A percentile compares a stretch with the other conserved stretches of the same genome.
These are phyloP conservation scores for Gadopsis bispinosus DNA, from an alignment of 2,797 vertebrate species.

Conservation along the genomic window DNA sequence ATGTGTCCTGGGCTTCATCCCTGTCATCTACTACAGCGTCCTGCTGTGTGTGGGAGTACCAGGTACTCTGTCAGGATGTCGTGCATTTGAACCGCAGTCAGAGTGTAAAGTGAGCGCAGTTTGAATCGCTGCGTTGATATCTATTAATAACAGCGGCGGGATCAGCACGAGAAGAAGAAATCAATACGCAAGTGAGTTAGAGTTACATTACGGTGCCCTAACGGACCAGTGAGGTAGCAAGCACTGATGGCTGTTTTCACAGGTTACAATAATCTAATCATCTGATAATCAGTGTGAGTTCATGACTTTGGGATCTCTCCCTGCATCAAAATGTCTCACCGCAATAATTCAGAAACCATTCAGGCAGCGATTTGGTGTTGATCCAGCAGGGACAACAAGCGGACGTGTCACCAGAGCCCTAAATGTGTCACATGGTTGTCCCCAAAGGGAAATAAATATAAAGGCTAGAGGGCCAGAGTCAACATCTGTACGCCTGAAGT, in stretches of 20 bases:
- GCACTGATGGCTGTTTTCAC: conserved; percentile 13
- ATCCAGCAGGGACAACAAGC: conserved; percentile 26
- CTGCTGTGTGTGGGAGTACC: conserved; percentile 93
- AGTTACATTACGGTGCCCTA: not conserved
- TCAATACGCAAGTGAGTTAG: conserved; percentile 39
- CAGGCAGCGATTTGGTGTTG: conserved; percentile 21
- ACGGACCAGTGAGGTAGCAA: conserved; percentile 1
- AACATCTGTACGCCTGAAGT: conserved; percentile 7
- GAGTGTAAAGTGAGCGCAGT: not conserved
- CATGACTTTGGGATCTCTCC: not conserved
- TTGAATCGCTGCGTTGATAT: not conserved
- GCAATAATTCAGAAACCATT: not conserved
- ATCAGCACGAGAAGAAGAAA: conserved; percentile 14
- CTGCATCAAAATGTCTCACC: not conserved
- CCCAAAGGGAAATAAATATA: conserved; percentile 37
- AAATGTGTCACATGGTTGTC: not conserved
- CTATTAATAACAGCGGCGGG: conserved; percentile 19
- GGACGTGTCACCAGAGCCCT: conserved; percentile 12
- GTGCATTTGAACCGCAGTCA: not conserved
- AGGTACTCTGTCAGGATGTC: conserved; percentile 77
- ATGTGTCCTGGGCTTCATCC: conserved; percentile 88
- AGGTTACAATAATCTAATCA: conserved; percentile 5
- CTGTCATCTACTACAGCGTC: conserved; percentile 91
- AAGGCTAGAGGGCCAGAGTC: not conserved
- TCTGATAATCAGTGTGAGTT: conserved; percentile 5